Base-by-base conservation (phyloP, 2,113 vertebrate species). In the Lophotis ruficrista region DNA sequence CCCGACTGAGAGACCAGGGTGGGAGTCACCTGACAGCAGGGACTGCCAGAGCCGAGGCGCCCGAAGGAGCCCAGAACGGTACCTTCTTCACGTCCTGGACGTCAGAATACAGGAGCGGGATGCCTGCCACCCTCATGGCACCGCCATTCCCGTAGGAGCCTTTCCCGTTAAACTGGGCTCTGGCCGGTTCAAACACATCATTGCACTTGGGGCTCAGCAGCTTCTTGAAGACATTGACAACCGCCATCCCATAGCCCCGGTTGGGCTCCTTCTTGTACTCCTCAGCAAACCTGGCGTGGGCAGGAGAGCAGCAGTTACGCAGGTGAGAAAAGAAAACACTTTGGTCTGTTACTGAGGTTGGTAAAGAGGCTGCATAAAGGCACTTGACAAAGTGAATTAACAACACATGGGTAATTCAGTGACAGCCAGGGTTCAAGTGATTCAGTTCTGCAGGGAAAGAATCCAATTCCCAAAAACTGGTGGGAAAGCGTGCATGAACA, bases 111-210 rank as follows among this genome's bases (percentile, higher is more conserved):
- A 98, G 98, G 27, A 99, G 96, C 0, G 99, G 96, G 35, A 99
- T 98, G 73, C 99, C 99, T 2, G 99, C 99, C 4, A 99, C 99
- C 96, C 99, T 98, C 99, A 99, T 99, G 91, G 99, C 99, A 6
- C 99, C 99, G 3, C 99, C 99, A 0, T 99, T 99, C 28, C 99
- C 99, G 0, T 99, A 99, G 77, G 99, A 99, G 68, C 99, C 99
- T 8, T 99, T 98, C 25, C 99, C 99, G 0, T 98, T 99, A 75
- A 99, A 99, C 98, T 99, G 99, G 85, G 99, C 98, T 69, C 98
- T 98, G 0, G 99, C 99, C 0, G 99, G 99, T 93, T 99, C 99
- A 82, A 99, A 99, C 58, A 99, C 99, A 0, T 99, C 99, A 0
- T 15, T 98, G 84, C 99, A 98, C 53, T 99, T 98, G 60, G 99